A percentile compares a stretch with the other conserved stretches of the same genome.
These are phyloP conservation scores for Steinernema feltiae DNA, from an alignment of 1,140 invertebrate species.

Conservation along the genomic window DNA sequence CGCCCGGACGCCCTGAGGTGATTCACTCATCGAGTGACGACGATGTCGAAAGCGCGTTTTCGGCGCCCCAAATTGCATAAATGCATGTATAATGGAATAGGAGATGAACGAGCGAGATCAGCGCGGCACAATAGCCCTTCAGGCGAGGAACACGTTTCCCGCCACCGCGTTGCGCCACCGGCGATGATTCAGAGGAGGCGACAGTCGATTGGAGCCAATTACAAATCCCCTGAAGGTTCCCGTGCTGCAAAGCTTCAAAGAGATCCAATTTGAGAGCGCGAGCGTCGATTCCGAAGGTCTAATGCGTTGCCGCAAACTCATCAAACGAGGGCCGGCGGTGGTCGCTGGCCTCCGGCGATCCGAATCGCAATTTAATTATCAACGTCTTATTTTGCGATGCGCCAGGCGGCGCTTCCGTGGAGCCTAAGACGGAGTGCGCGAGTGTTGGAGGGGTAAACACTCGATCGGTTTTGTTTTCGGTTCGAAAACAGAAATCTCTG, in stretches of 20 bases:
- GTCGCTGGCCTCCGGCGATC: neutral
- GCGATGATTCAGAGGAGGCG: neutral
- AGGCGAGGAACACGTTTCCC: neutral
- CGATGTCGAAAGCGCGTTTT: neutral
- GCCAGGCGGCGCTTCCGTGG: neutral
- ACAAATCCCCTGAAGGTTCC: too few relatives aligned
- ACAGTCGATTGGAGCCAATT: neutral
- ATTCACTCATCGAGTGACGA: neutral
- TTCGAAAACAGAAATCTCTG: too few relatives aligned
- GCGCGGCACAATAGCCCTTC: neutral
- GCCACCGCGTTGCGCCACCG: too few relatives aligned
- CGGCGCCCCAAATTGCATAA: neutral
- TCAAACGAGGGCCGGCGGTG: neutral
- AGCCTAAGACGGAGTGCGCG: neutral
- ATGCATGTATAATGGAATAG: slow-evolving; percentile 5
- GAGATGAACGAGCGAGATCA: neutral
- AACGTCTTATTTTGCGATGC: neutral
- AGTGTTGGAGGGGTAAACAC: neutral
- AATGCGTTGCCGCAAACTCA: neutral
- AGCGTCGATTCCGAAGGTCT: neutral
- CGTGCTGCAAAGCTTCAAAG: neutral
- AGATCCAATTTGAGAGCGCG: neutral
- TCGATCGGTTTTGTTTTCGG: neutral
- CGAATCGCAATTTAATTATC: neutral
- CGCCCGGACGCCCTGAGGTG: neutral